Percentiles rank a stretch among this genome's conserved stretches.
Conservation (phyloP, 2,797 vertebrate species). For the Phrynocephalus vlangalii region DNA sequence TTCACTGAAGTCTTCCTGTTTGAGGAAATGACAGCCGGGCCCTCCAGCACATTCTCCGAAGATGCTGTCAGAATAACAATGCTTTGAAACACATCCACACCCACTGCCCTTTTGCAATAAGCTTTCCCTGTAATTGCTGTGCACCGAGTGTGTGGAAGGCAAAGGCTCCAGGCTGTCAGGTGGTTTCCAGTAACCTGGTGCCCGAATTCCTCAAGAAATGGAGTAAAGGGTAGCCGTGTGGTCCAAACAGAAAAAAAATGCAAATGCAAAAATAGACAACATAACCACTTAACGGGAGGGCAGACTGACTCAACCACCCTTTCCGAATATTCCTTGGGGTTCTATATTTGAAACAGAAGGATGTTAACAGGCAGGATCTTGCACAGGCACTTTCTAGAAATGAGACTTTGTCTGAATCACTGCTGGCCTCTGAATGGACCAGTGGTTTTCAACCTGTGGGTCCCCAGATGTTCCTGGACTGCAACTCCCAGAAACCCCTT, state of each 20-base stretch:
- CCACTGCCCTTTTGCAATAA: not conserved
- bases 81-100: conserved; percentile 23
- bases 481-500: too few relatives aligned
- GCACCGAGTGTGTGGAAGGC: conserved; percentile 20
- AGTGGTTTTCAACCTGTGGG: too few relatives aligned
- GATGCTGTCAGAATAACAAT: conserved; percentile 10
- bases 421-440: not conserved
- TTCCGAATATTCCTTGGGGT: not conserved
- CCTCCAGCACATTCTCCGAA: conserved; percentile 28
- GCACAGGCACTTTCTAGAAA: not conserved
- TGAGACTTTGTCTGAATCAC: not conserved
- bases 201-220: not conserved
- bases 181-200: not conserved
- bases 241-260: too few relatives aligned
- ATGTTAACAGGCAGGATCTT: not conserved
- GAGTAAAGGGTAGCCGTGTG: too few relatives aligned
- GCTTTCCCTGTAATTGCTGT: conserved; percentile 46
- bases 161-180: accelerated
- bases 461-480: too few relatives aligned
- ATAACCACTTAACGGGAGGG: not conserved
- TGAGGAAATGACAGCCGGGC: conserved; percentile 58
- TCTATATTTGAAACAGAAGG: not conserved
- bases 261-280: too few relatives aligned
- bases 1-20: conserved; percentile 53
- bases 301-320: not conserved